Conservation (phyloP, 2,113 vertebrate species). For the Puffinus mauretanicus region DNA sequence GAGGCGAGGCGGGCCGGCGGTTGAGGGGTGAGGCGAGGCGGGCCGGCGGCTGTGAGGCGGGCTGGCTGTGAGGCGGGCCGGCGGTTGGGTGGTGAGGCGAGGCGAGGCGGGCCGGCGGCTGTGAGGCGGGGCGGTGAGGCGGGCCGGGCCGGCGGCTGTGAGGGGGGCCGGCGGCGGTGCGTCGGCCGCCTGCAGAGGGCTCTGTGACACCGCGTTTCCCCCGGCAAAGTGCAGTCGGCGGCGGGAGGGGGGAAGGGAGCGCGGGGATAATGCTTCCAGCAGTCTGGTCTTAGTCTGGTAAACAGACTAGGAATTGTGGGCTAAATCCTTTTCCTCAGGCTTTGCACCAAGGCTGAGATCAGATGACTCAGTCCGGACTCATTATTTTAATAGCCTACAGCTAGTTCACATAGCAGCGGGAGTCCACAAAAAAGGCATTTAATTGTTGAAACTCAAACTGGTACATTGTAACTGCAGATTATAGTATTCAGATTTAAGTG, state of each 20-base stretch:
- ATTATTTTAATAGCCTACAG: slow-evolving; percentile 82
- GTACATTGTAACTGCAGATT: slow-evolving; percentile 71
- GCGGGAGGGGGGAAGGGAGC: slow-evolving; percentile 61
- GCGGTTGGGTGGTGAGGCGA: neutral
- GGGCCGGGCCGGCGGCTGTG: neutral
- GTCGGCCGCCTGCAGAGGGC: slow-evolving; percentile 76
- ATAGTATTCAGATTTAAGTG: slow-evolving; percentile 71
- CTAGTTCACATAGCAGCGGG: slow-evolving; percentile 78
- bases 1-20: too few relatives aligned
- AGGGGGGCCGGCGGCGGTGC: neutral
- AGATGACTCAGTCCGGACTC: slow-evolving; percentile 78
- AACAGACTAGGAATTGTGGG: slow-evolving; percentile 80
- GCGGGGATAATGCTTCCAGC: slow-evolving; percentile 42
- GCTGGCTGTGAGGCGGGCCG: neutral
- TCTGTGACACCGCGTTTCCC: slow-evolving; percentile 65
- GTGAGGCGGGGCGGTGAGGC: neutral
- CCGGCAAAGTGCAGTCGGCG: neutral
- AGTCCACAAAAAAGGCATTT: slow-evolving; percentile 78
- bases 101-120: neutral
- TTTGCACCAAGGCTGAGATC: slow-evolving; percentile 77
- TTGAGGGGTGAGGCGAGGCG: neutral
- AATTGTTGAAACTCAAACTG: slow-evolving; percentile 77
- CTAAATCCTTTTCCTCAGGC: slow-evolving; percentile 70
- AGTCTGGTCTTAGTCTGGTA: slow-evolving; percentile 73
- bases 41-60: neutral